These are phyloP conservation scores for Stichopus horrens DNA, from an alignment of 53 echinoderm and acorn worm genomes.

Conservation along the genomic window DNA sequence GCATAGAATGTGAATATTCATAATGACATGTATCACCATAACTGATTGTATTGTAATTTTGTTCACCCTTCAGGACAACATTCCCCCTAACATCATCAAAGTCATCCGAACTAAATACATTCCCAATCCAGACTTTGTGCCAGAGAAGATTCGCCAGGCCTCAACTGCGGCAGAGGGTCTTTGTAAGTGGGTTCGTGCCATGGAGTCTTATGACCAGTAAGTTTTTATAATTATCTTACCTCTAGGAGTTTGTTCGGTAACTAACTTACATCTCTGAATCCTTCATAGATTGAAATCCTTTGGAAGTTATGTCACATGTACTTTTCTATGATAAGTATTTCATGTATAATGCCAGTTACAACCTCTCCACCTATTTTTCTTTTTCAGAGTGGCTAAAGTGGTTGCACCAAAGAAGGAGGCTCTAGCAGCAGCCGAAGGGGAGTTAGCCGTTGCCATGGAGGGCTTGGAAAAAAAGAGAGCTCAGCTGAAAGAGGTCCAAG, in stretches of 20 bases:
- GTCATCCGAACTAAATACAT: conserved; percentile 87
- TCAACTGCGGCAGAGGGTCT: conserved; percentile 97
- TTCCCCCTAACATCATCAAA: conserved; percentile 80
- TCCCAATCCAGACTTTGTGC: conserved; percentile 96
- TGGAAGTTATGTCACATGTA: too few species aligned
- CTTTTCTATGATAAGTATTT: too few species aligned
- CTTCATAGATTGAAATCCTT: too few species aligned
- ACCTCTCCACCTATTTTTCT: background rate
- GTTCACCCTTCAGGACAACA: conserved; percentile 72
- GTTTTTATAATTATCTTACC: conserved; percentile 4
- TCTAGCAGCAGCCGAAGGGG: conserved; percentile 80
- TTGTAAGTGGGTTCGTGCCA: conserved; percentile 96
- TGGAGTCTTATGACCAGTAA: conserved; percentile 98
- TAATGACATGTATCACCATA: too few species aligned
- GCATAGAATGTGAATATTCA: too few species aligned
- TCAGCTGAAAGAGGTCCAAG: conserved; percentile 88
- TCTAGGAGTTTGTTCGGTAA: too few species aligned
- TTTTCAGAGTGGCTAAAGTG: conserved; percentile 84
- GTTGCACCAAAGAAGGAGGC: conserved; percentile 95
- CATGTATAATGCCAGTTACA: background rate
- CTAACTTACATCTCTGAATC: too few species aligned
- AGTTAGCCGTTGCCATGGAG: conserved; percentile 86
- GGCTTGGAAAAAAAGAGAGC: conserved; percentile 89
- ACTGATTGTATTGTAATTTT: background rate
- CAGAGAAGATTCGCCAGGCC: conserved; percentile 91